These are phyloP conservation scores for Trematomus bernacchii DNA, from an alignment of 2,797 vertebrate genomes.

Conservation along the genomic window DNA sequence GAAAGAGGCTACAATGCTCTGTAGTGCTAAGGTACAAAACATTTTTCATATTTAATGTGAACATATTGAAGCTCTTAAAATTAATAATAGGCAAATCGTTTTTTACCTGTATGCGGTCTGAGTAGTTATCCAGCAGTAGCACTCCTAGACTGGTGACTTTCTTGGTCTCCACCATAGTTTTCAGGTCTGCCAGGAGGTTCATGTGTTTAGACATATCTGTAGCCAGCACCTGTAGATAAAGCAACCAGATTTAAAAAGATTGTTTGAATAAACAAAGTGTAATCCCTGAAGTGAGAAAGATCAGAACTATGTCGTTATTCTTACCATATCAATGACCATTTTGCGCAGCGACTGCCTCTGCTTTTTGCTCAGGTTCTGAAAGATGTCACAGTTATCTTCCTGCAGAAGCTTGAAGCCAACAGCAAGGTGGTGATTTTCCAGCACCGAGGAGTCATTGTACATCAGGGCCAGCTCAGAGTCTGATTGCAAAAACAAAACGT, in stretches of 20 bases:
- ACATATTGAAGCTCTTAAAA: neutral
- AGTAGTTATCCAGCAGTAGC: constrained; percentile 94
- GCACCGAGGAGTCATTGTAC: constrained; percentile 93
- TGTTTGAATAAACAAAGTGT: neutral
- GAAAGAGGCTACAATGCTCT: neutral
- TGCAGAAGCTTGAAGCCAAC: constrained; percentile 96
- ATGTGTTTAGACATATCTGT: constrained; percentile 98
- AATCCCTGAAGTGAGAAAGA: neutral
- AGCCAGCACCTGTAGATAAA: constrained; percentile 85
- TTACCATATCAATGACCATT: constrained; percentile 95
- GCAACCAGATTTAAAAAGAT: neutral
- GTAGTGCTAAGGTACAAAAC: neutral
- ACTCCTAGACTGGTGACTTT: constrained; percentile 95
- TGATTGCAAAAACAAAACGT: constrained; percentile 53
- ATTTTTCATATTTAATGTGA: neutral
- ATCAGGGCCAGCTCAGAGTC: constrained; percentile 95
- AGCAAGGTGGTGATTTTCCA: constrained; percentile 95
- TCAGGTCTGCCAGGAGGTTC: constrained; percentile 94
- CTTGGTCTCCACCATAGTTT: constrained; percentile 98
- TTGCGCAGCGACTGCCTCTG: constrained; percentile 91
- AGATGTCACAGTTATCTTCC: constrained; percentile 94
- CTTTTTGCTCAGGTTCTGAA: constrained; percentile 92
- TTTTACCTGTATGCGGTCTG: constrained; percentile 92
- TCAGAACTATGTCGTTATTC: constrained; percentile 24
- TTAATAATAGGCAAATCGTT: neutral